Evolutionary conservation across 1,140 invertebrate species (phyloP), one percentile per base, ranked within the genome.

Genomic region (Melipona quadrifasciata): DNA sequence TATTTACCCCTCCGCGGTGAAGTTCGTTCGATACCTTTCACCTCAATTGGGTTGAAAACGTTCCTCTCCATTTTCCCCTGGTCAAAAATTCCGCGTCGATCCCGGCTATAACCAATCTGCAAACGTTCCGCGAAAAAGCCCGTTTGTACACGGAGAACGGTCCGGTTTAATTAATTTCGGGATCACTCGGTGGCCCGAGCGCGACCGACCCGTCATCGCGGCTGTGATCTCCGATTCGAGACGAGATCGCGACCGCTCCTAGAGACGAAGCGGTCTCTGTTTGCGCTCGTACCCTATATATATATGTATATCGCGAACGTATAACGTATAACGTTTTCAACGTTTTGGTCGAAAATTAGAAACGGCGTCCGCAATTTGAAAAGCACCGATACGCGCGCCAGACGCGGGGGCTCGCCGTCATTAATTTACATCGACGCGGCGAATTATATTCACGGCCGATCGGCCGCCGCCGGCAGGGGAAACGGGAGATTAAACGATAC

Each of bases 371-470:
- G 61, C 34, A 47, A 82, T 82, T 47, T 24, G 51, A 17, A 71
- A 57, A 70, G 27, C 80, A 6, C 57, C 79, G 75, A 87, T 67
- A 47, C 64, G 24, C 34, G 70, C 51, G 39, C 39, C 39, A 10
- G 8, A 6, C 39, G 39, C 6, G 34, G 55, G 27, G 47, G 34
- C 57, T 55, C 57, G 61, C 61, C 58, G 58, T 80, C 78, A 85
- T 89, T 89, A 84, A 87, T 89, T 89, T 87, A 85, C 75, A 85
- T 87, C 27, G 75, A 47, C 19, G 57, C 51, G 21, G 78, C 82
- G 87, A 87, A 89, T 89, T 78, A 80, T 80, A 77, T 85, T 68
- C 61, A 65, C 72, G 27, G 34, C 58, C 61, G 86, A 67, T n/a
- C n/a, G 67, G 39, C 39, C 39, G 39, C 39, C 6, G 39, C 39